phyloP scores from a whole-genome alignment of 2,888 invertebrate species.

The Osmoderma eremita region DNA sequence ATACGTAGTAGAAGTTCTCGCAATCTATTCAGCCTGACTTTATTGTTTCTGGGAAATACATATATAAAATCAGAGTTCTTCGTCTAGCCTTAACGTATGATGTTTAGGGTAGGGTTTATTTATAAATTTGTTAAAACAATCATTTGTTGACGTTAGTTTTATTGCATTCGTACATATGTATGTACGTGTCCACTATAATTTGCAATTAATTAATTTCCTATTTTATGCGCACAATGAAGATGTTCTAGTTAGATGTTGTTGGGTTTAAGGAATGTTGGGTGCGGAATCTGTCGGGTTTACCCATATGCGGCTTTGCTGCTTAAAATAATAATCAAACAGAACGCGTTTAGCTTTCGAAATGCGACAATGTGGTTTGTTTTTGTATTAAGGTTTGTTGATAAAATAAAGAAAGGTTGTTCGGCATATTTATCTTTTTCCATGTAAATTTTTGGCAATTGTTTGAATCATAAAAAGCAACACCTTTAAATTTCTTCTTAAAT shows the following conservation, averaged over 20 bases:
- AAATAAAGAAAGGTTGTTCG: background rate
- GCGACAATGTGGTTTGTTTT: slow-evolving; percentile 10
- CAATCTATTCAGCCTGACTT: slow-evolving; percentile 16
- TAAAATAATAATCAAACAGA: slow-evolving; percentile 12
- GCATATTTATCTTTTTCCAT: too few relatives aligned
- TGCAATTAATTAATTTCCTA: too few relatives aligned
- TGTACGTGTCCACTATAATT: background rate
- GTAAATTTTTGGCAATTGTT: too few relatives aligned
- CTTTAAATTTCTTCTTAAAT: too few relatives aligned
- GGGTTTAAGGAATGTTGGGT: too few relatives aligned
- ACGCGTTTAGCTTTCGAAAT: slow-evolving; percentile 11
- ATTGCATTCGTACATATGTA: background rate
- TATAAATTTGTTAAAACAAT: slow-evolving; percentile 1
- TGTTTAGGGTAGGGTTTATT: background rate
- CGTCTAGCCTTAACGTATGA: slow-evolving; percentile 6
- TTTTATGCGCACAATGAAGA: too few relatives aligned
- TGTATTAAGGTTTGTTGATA: slow-evolving; percentile 11
- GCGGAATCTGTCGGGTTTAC: background rate
- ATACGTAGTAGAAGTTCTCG: slow-evolving; percentile 10
- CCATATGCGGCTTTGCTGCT: background rate
- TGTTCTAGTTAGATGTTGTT: too few relatives aligned
- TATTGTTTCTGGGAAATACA: slow-evolving; percentile 31
- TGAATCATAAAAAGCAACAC: too few relatives aligned
- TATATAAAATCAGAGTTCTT: slow-evolving; percentile 27
- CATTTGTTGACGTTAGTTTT: slow-evolving; percentile 11